Conservation (phyloP, 1,140 invertebrate genomes). For the Homalodisca vitripennis region DNA sequence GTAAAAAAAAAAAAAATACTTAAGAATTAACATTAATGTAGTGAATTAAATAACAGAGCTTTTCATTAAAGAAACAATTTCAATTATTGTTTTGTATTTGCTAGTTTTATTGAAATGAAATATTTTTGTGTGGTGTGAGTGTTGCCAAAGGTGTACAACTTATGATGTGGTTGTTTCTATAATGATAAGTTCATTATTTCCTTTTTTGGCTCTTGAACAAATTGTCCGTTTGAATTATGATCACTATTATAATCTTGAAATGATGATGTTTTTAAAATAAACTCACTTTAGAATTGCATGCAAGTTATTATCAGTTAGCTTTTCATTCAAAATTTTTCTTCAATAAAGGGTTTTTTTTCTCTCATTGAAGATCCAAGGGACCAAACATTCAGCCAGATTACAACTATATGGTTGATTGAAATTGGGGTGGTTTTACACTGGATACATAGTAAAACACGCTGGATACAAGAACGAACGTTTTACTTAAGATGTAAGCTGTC, state of each 20-base stretch:
- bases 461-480: constrained; percentile 7
- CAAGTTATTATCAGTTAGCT: too few relatives aligned
- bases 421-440: constrained; percentile 14
- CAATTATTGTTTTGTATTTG: neutral
- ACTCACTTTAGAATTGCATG: too few relatives aligned
- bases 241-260: neutral
- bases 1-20: neutral
- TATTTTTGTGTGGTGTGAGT: neutral
- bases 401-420: too few relatives aligned
- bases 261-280: neutral
- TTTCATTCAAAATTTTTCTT: neutral
- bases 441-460: constrained; percentile 18
- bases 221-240: neutral
- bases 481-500: neutral
- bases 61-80: neutral
- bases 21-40: neutral
- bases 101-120: neutral
- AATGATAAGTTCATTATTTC: neutral
- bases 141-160: neutral
- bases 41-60: neutral
- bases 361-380: too few relatives aligned
- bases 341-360: too few relatives aligned
- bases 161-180: neutral
- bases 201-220: neutral
- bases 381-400: too few relatives aligned